phyloP scores from a whole-genome alignment of 2,113 vertebrate genomes.

The Blennius ocellaris region DNA sequence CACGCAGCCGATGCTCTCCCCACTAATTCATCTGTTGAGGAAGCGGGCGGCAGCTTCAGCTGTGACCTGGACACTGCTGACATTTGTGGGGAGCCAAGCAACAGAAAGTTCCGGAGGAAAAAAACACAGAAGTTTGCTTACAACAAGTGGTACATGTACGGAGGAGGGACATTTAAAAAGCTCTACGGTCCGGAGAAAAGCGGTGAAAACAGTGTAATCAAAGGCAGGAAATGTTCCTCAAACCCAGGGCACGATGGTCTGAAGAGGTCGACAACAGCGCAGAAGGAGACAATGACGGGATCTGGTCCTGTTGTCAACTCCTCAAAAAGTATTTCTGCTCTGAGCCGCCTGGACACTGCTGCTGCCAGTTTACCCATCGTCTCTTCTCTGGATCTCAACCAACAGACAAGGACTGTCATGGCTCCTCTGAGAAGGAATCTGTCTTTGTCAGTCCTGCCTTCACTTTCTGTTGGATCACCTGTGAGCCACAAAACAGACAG shows the following conservation, averaged over 20 bases:
- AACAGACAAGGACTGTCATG: conserved; percentile 49
- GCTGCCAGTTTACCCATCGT: conserved; percentile 30
- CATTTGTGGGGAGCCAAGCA: conserved; percentile 65
- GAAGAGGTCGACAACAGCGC: conserved; percentile 21
- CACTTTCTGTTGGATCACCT: conserved; percentile 28
- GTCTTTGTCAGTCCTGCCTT: conserved; percentile 62
- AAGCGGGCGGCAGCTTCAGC: conserved; percentile 59
- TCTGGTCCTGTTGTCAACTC: conserved; percentile 6
- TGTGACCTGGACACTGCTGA: conserved; percentile 65
- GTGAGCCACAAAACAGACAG: conserved; percentile 18
- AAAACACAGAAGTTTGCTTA: conserved; percentile 91
- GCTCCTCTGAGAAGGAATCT: conserved; percentile 56
- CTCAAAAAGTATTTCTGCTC: conserved; percentile 23
- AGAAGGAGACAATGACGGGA: conserved; percentile 38
- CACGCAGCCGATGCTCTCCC: conserved; percentile 71
- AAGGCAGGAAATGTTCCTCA: conserved; percentile 55
- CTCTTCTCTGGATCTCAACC: conserved; percentile 34
- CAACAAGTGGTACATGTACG: conserved; percentile 96
- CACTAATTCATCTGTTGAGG: conserved; percentile 68
- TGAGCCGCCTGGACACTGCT: conserved; percentile 29
- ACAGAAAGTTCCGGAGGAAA: conserved; percentile 84
- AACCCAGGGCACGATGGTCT: conserved; percentile 61
- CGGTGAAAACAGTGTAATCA: conserved; percentile 58
- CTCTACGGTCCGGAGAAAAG: conserved; percentile 87
- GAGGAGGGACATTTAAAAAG: conserved; percentile 92